Evolutionary conservation across 2,797 vertebrate species (phyloP).

Genomic region (Notolabrus celidotus): DNA sequence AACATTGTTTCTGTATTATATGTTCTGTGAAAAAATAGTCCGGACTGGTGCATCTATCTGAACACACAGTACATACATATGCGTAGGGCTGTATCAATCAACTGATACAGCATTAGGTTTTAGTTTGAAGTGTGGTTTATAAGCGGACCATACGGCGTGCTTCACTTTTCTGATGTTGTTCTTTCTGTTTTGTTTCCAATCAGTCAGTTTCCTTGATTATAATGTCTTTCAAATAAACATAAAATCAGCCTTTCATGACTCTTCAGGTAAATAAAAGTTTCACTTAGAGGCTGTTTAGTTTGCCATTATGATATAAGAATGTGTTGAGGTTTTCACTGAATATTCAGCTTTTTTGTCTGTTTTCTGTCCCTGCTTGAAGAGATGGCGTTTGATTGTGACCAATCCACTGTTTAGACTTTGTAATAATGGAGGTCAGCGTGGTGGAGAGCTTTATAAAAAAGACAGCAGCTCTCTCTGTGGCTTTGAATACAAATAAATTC

Average conservation of each 20-base stretch:
- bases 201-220: neutral
- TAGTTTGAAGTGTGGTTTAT: no score
- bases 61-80: no score
- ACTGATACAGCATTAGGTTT: no score
- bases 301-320: neutral
- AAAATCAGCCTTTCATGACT: neutral
- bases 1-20: no score
- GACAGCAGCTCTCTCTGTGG: neutral
- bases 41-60: no score
- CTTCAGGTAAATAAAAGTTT: neutral
- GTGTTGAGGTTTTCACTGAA: no score
- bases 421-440: slow-evolving; percentile 1
- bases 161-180: neutral
- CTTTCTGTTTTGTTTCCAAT: neutral
- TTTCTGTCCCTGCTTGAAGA: neutral
- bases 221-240: neutral
- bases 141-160: neutral
- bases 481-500: neutral
- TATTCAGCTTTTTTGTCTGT: neutral
- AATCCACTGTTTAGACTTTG: neutral
- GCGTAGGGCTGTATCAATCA: no score
- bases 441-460: neutral
- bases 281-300: neutral
- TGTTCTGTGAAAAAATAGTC: no score
- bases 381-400: neutral